phyloP scores from a whole-genome alignment of 2,797 vertebrate genomes.

The Rachycentron canadum region DNA sequence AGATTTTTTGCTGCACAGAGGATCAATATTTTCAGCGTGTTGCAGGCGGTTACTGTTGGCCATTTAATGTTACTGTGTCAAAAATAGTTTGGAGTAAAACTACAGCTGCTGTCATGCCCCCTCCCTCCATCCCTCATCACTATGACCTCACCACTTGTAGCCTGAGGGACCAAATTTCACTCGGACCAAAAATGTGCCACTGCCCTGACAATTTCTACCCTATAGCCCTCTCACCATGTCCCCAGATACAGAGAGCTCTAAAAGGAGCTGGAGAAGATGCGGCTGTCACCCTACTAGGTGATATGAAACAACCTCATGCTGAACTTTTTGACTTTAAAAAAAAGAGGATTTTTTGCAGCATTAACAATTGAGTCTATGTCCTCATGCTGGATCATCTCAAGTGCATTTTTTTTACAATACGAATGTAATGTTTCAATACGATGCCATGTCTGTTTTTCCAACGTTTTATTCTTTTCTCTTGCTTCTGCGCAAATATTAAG shows the following conservation, averaged over 20 bases:
- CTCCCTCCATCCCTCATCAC: slow-evolving; percentile 52
- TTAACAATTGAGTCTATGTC: slow-evolving; percentile 4
- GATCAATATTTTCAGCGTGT: slow-evolving; percentile 68
- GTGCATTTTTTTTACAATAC: slow-evolving; percentile 11
- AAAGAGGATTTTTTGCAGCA: slow-evolving; percentile 2
- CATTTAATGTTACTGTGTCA: slow-evolving; percentile 59
- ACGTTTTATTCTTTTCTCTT: slow-evolving; percentile 10
- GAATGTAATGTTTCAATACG: slow-evolving; percentile 10
- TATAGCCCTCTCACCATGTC: slow-evolving; percentile 42
- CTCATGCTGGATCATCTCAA: slow-evolving; percentile 7
- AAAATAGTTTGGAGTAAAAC: slow-evolving; percentile 55
- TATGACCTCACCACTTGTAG: slow-evolving; percentile 59
- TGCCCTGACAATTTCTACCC: slow-evolving; percentile 58
- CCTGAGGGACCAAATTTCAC: slow-evolving; percentile 63
- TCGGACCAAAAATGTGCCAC: slow-evolving; percentile 60
- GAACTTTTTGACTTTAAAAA: slow-evolving; percentile 37
- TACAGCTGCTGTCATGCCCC: slow-evolving; percentile 42
- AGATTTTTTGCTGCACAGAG: slow-evolving; percentile 45
- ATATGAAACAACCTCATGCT: slow-evolving; percentile 37
- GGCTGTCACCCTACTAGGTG: slow-evolving; percentile 28
- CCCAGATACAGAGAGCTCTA: slow-evolving; percentile 52
- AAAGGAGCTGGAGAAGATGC: slow-evolving; percentile 47
- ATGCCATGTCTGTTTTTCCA: slow-evolving; percentile 12
- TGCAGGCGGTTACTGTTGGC: slow-evolving; percentile 58
- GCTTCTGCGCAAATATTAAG: slow-evolving; percentile 24